These are phyloP conservation scores for Bostrychus sinensis DNA, from an alignment of 2,113 vertebrate genomes.

Conservation along the genomic window DNA sequence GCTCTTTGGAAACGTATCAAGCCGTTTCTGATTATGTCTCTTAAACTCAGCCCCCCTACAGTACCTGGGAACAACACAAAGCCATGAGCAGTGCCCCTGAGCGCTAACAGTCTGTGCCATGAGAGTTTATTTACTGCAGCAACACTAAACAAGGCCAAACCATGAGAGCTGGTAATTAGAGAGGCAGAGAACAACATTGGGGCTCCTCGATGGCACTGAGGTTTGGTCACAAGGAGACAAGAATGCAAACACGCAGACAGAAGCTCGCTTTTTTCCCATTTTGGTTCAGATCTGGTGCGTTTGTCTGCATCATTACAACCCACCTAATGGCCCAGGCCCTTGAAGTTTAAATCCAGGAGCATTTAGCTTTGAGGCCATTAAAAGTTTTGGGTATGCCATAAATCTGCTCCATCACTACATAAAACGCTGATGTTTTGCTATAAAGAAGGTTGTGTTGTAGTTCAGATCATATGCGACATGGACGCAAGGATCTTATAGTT, in stretches of 20 bases:
- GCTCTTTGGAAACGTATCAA: not conserved
- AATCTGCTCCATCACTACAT: constrained; percentile 1
- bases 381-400: constrained; percentile 1
- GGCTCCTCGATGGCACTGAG: constrained; percentile 72
- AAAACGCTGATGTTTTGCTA: not conserved
- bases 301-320: constrained; percentile 27
- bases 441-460: not conserved
- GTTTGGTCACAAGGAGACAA: constrained; percentile 63
- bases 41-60: not conserved
- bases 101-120: constrained; percentile 61
- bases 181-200: constrained; percentile 71
- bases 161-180: constrained; percentile 71
- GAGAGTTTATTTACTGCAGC: constrained; percentile 65
- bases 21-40: not conserved
- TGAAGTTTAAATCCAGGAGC: constrained; percentile 7
- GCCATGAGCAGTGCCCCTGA: constrained; percentile 30
- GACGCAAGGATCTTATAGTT: too few relatives aligned
- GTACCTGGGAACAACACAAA: constrained; percentile 27
- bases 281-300: constrained; percentile 9
- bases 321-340: constrained; percentile 12
- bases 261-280: constrained; percentile 6
- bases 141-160: constrained; percentile 68
- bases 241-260: constrained; percentile 50
- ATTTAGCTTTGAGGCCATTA: not conserved
- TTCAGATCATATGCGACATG: too few relatives aligned